phyloP scores from a whole-genome alignment of 1,140 invertebrate genomes.

The Mycetomoellerius zeteki region DNA sequence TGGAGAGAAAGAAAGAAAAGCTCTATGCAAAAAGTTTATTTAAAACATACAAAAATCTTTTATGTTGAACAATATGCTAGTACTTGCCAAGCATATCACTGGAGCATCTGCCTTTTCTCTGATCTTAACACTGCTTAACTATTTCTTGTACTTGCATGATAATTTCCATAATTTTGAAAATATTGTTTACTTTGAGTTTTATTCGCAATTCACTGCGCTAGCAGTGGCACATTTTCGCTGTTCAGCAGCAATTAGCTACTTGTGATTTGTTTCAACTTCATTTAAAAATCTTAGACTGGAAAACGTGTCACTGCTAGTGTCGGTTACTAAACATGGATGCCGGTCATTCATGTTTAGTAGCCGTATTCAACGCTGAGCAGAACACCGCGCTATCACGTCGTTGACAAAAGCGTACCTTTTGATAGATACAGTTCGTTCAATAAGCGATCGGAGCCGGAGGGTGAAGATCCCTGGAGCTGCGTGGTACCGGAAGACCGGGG shows the following conservation, averaged over 20 bases:
- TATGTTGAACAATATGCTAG: too few species aligned
- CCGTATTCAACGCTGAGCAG: not conserved
- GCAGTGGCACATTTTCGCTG: conserved; percentile 2
- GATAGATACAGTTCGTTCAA: conserved; percentile 85
- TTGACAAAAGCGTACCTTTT: conserved; percentile 44
- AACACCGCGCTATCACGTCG: not conserved
- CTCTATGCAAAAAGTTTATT: too few species aligned
- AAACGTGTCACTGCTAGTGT: not conserved
- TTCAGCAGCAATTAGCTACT: not conserved
- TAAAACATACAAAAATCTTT: too few species aligned
- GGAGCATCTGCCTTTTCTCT: too few species aligned
- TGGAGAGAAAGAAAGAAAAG: too few species aligned
- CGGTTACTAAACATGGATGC: conserved; percentile 15
- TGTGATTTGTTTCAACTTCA: not conserved
- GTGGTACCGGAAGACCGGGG: conserved; percentile 76
- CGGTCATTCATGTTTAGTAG: conserved; percentile 25
- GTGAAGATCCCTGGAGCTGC: conserved; percentile 84
- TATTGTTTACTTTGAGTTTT: too few species aligned
- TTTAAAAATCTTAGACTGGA: not conserved
- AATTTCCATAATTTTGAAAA: too few species aligned
- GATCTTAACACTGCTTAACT: too few species aligned
- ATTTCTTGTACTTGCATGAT: too few species aligned
- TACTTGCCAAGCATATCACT: too few species aligned
- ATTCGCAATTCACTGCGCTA: too few species aligned
- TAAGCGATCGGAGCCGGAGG: conserved; percentile 83